phyloP scores from a whole-genome alignment of 2,113 vertebrate species.

The Scalopus aquaticus region DNA sequence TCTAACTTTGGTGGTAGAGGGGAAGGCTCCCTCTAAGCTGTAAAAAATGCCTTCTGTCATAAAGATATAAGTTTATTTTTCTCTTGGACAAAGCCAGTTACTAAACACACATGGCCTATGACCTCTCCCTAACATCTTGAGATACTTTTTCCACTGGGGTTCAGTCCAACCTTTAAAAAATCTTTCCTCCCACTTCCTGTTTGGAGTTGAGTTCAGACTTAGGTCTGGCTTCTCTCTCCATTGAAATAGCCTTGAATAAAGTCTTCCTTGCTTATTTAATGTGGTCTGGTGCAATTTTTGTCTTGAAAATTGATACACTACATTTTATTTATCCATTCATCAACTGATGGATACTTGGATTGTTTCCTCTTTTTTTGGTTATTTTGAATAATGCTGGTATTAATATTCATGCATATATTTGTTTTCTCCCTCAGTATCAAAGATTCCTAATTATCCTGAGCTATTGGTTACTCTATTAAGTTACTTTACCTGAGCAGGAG shows the following conservation, averaged over 20 bases:
- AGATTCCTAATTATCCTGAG: background rate
- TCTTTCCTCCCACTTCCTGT: background rate
- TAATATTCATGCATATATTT: background rate
- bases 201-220: background rate
- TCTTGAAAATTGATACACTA: background rate
- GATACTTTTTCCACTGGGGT: background rate
- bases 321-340: conserved; percentile 10
- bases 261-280: background rate
- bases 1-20: background rate
- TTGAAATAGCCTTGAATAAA: background rate
- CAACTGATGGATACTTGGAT: background rate
- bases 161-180: background rate
- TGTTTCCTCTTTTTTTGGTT: background rate
- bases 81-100: background rate
- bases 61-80: background rate
- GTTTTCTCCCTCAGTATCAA: background rate
- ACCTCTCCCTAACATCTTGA: background rate
- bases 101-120: background rate
- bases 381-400: background rate
- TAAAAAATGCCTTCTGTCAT: background rate
- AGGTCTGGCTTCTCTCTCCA: background rate
- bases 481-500: background rate
- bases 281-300: background rate
- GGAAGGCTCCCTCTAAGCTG: background rate
- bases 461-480: background rate